Percentiles rank a stretch among this genome's conserved stretches.
Evolutionary conservation across 2,888 invertebrate species (phyloP).

Genomic region (Ochropleura plecta): DNA sequence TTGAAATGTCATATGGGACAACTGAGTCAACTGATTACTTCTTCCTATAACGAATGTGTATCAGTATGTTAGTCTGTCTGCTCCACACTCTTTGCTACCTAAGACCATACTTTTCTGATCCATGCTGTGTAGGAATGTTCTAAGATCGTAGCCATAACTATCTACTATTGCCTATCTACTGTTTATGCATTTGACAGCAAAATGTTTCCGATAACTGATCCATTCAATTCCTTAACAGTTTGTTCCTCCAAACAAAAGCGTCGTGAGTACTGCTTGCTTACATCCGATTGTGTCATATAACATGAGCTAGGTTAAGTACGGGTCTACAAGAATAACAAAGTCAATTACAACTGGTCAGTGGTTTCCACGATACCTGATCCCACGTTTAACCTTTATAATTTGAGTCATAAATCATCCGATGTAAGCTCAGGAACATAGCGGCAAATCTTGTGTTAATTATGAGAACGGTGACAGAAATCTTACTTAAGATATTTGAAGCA

Average conservation of each 20-base stretch:
- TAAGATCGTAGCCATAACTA: background rate
- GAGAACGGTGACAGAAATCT: background rate
- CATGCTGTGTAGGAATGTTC: background rate
- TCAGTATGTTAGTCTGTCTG: no score
- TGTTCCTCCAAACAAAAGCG: no score
- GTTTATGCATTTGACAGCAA: no score
- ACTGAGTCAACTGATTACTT: no score
- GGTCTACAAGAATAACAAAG: background rate
- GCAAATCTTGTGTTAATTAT: background rate
- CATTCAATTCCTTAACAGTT: no score
- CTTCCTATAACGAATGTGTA: no score
- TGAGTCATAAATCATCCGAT: background rate
- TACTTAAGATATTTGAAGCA: background rate
- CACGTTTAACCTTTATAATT: slow-evolving; percentile 15
- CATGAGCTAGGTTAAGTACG: background rate
- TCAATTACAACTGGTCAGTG: slow-evolving; percentile 1
- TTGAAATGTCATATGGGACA: background rate
- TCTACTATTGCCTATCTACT: background rate
- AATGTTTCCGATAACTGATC: no score
- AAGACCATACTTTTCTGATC: background rate
- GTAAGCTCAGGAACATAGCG: background rate
- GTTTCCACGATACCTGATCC: background rate
- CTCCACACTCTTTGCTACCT: background rate
- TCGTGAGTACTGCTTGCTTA: no score
- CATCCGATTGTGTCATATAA: background rate